These are phyloP conservation scores for Phyto melanocephala DNA, from an alignment of 2,888 invertebrate genomes.

Conservation along the genomic window DNA sequence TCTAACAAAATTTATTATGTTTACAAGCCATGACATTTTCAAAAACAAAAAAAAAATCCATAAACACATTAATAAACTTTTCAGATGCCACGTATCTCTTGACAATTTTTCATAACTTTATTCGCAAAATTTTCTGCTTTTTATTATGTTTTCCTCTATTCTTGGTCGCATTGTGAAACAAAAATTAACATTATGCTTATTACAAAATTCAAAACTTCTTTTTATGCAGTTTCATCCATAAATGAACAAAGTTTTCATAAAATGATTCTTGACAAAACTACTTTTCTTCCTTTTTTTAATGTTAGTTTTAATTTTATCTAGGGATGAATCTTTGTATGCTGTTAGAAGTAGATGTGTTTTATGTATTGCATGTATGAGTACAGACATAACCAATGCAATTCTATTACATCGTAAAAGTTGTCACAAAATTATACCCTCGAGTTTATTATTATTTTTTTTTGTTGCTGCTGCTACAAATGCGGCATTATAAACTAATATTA, in stretches of 20 bases:
- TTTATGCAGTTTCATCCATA: slow-evolving; percentile 45
- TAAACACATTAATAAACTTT: neutral
- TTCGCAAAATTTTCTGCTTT: neutral
- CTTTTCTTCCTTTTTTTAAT: neutral
- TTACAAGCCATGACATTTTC: neutral
- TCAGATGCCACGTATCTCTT: neutral
- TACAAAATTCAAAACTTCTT: slow-evolving; percentile 34
- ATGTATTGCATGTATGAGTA: neutral
- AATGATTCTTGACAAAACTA: slow-evolving; percentile 29
- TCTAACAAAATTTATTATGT: too few relatives aligned
- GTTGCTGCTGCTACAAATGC: slow-evolving; percentile 19
- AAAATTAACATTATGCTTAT: slow-evolving; percentile 51
- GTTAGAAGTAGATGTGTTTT: neutral
- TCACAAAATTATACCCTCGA: slow-evolving; percentile 57
- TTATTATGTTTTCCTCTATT: neutral
- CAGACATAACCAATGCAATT: slow-evolving; percentile 29
- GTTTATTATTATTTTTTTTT: slow-evolving; percentile 1
- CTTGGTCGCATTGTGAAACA: slow-evolving; percentile 6
- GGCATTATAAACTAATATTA: slow-evolving; percentile 27
- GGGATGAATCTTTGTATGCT: neutral
- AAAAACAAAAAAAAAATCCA: neutral
- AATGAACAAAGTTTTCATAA: slow-evolving; percentile 54
- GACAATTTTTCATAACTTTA: neutral
- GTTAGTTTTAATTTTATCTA: neutral
- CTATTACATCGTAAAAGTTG: slow-evolving; percentile 44